These are phyloP conservation scores for Erynnis tages DNA, from an alignment of 2,888 invertebrate genomes.

Conservation along the genomic window DNA sequence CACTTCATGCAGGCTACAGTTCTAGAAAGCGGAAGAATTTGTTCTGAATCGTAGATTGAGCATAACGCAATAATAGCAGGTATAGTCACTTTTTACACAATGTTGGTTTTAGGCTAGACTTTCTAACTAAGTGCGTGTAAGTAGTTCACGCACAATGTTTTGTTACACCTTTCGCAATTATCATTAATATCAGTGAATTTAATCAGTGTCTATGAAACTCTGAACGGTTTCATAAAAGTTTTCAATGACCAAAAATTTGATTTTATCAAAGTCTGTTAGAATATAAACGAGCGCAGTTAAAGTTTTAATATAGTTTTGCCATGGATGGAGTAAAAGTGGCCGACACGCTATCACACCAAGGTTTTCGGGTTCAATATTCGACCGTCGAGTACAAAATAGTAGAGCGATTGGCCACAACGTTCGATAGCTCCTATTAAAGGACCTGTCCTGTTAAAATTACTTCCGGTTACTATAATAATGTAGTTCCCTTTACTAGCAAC, in stretches of 20 bases:
- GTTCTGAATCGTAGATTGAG: conserved; percentile 60
- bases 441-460: conserved; percentile 27
- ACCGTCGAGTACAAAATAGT: not conserved
- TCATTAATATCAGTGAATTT: no score
- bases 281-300: conserved; percentile 6
- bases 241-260: no score
- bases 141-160: conserved; percentile 16
- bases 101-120: conserved; percentile 19
- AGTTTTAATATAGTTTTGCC: conserved; percentile 11
- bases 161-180: conserved; percentile 2
- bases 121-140: conserved; percentile 22
- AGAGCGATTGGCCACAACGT: conserved; percentile 6
- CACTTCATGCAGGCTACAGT: conserved; percentile 44
- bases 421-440: conserved; percentile 21
- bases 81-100: conserved; percentile 28
- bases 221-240: no score
- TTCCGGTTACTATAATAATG: conserved; percentile 25
- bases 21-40: conserved; percentile 53
- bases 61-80: conserved; percentile 47
- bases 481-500: conserved; percentile 23
- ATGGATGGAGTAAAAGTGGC: conserved; percentile 15
- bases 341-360: conserved; percentile 18
- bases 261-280: conserved; percentile 9
- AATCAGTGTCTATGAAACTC: no score
- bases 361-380: conserved; percentile 18